Evolutionary conservation across 1,140 invertebrate genomes (phyloP).

Genomic region (Dryas iulia): DNA sequence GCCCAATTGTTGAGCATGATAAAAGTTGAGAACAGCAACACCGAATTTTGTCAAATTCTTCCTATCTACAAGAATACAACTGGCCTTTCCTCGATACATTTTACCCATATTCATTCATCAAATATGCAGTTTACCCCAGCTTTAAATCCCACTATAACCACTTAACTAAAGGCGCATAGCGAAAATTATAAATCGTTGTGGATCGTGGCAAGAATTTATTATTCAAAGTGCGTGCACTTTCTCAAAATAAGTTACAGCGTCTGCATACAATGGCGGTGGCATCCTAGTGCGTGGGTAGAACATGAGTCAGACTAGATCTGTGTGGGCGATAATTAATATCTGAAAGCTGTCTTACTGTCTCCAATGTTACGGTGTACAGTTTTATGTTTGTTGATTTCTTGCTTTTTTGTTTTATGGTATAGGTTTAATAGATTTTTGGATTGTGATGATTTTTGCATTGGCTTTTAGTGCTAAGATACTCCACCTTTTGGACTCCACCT

Average conservation of each 20-base stretch:
- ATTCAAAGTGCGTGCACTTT: constrained; percentile 19
- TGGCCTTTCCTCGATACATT: no score
- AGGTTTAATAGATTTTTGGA: no score
- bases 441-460: no score
- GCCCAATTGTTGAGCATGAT: no score
- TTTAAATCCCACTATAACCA: not conserved
- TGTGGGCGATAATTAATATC: constrained; percentile 29
- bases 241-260: constrained; percentile 26
- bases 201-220: constrained; percentile 14
- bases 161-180: not conserved
- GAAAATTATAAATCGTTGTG: constrained; percentile 18
- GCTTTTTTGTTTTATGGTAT: no score
- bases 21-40: no score
- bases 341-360: constrained; percentile 19
- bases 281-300: constrained; percentile 25
- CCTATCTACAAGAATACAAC: no score
- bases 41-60: no score
- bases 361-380: constrained; percentile 1
- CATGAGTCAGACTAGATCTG: constrained; percentile 23
- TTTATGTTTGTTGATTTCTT: not conserved
- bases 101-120: no score
- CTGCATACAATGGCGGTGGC: constrained; percentile 25
- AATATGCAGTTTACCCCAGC: not conserved
- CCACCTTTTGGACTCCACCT: no score
- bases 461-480: no score